A percentile compares a stretch with the other conserved stretches of the same genome.
phyloP scores from a whole-genome alignment of 2,113 vertebrate genomes.

The Neolamprologus kungweensis region DNA sequence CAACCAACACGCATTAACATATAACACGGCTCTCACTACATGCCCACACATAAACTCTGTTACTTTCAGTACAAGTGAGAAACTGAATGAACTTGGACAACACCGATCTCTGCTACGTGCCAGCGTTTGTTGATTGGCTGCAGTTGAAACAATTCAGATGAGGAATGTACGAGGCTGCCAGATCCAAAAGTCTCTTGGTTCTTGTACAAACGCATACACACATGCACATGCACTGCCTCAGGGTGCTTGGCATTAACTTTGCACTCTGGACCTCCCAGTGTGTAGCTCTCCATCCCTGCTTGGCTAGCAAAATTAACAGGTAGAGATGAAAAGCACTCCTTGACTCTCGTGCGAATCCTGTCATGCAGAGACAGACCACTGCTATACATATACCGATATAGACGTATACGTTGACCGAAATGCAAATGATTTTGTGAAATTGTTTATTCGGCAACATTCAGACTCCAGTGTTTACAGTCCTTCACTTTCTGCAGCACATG shows the following conservation, averaged over 20 bases:
- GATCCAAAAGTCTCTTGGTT: slow-evolving; percentile 6
- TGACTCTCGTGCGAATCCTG: not conserved
- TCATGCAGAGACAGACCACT: not conserved
- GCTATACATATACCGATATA: rapidly evolving
- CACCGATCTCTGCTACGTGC: not conserved
- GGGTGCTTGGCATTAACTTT: not conserved
- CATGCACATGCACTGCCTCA: not conserved
- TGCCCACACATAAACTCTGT: not conserved
- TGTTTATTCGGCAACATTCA: not conserved
- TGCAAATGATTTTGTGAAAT: not conserved
- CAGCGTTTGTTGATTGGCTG: not conserved
- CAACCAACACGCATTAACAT: not conserved
- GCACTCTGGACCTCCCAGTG: slow-evolving; percentile 23
- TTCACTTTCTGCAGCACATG: rapidly evolving
- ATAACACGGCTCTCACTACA: not conserved
- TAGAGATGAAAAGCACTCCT: slow-evolving; percentile 14
- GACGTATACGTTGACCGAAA: not conserved
- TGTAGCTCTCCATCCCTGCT: not conserved
- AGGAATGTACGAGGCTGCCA: slow-evolving; percentile 13
- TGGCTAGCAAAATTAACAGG: not conserved
- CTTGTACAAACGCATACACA: not conserved
- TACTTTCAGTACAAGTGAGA: not conserved
- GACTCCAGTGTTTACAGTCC: not conserved
- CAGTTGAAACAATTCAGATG: slow-evolving; percentile 12
- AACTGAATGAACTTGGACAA: not conserved